phyloP scores from a whole-genome alignment of 2,113 vertebrate genomes.

The Leptodactylus fuscus region DNA sequence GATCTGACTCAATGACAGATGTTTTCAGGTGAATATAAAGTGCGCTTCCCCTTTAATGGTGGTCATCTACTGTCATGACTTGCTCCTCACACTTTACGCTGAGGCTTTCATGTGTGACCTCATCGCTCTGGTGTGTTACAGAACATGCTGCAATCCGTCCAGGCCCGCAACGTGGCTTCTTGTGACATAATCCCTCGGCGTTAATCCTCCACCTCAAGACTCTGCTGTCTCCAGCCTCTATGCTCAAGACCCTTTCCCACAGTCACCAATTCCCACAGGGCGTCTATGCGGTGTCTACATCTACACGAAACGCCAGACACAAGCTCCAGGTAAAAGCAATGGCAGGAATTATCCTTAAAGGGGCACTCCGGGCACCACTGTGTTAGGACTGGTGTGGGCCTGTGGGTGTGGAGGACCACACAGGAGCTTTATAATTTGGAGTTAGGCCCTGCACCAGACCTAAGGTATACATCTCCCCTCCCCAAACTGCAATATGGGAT shows the following conservation, averaged over 20 bases:
- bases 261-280: not conserved
- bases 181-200: not conserved
- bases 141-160: not conserved
- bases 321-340: not conserved
- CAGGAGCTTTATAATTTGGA: no score
- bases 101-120: not conserved
- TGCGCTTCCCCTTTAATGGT: no score
- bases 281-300: not conserved
- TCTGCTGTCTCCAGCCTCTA: not conserved
- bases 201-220: constrained; percentile 2
- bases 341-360: not conserved
- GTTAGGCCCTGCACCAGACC: no score
- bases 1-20: not conserved
- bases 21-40: no score
- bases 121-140: not conserved
- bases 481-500: no score
- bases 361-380: not conserved
- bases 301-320: no score
- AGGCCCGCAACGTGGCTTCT: constrained; percentile 2
- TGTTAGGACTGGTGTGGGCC: no score
- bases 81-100: not conserved
- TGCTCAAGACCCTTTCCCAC: not conserved
- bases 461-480: no score
- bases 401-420: no score
- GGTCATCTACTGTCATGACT: not conserved